Percentiles rank a stretch among this genome's conserved stretches.
Conservation (phyloP, 2,888 invertebrate species). For the Smittia sp. region DNA sequence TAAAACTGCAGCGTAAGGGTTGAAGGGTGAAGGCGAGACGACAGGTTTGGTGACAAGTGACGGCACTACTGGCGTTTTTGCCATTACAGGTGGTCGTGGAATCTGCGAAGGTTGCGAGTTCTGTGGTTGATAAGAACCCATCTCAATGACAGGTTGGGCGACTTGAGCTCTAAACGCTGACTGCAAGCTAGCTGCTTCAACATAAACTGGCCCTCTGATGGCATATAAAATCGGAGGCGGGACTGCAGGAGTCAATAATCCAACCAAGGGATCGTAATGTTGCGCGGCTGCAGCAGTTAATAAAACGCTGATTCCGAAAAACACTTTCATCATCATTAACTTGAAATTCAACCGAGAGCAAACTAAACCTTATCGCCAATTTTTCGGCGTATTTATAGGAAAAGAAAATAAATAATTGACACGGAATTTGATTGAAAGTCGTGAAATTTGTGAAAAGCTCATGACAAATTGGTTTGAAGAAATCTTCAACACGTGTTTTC, state of each 20-base stretch:
- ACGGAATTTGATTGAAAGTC: neutral
- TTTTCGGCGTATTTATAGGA: no score
- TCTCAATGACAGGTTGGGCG: no score
- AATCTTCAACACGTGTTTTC: no score
- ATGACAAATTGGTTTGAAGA: neutral
- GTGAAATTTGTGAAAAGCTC: neutral
- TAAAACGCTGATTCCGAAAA: neutral
- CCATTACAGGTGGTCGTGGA: no score
- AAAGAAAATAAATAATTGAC: neutral
- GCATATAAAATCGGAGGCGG: neutral
- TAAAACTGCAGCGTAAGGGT: neutral
- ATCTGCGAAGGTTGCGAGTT: no score
- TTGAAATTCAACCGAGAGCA: neutral
- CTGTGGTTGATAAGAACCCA: no score
- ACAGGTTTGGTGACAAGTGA: neutral
- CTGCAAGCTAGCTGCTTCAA: neutral
- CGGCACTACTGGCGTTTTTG: neutral
- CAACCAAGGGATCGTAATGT: neutral
- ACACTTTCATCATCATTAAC: neutral
- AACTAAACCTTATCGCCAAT: neutral
- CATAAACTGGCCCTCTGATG: neutral
- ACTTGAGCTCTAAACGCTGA: neutral
- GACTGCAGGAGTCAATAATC: neutral
- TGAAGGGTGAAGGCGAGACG: neutral
- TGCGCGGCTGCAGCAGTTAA: neutral